A percentile compares a stretch with the other conserved stretches of the same genome.
Conservation (phyloP, 1,140 invertebrate species). For the Odontomachus brunneus region DNA sequence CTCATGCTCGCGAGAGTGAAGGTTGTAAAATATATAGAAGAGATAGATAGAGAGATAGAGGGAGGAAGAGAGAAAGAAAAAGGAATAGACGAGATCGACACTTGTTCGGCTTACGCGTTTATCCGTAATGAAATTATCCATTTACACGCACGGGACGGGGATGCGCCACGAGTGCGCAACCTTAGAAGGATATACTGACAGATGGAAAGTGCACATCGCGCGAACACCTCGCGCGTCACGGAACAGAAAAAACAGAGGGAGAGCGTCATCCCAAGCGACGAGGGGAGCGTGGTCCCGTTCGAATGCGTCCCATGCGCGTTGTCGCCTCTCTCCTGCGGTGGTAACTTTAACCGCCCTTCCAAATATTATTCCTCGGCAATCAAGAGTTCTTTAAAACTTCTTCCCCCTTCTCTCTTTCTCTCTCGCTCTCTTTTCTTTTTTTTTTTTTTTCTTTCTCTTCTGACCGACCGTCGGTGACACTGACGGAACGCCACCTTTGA, state of each 20-base stretch:
- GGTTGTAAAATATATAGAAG: neutral
- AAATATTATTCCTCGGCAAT: constrained; percentile 69
- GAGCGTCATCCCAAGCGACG: constrained; percentile 11
- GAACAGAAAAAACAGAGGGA: constrained; percentile 55
- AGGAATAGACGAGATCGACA: neutral
- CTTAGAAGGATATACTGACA: constrained; percentile 35
- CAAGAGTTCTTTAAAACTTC: constrained; percentile 66
- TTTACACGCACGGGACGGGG: neutral
- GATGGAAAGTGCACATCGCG: constrained; percentile 34
- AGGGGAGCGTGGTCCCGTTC: neutral
- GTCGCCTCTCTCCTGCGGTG: constrained; percentile 10
- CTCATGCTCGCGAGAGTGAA: neutral
- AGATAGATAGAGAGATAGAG: no score
- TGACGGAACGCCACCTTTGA: constrained; percentile 57
- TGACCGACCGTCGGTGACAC: constrained; percentile 21
- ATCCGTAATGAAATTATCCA: constrained; percentile 65
- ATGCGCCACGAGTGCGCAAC: constrained; percentile 18
- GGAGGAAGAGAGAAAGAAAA: no score
- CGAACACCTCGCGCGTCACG: constrained; percentile 47
- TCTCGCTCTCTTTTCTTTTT: neutral
- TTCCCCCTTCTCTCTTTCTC: neutral
- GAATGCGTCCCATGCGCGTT: neutral
- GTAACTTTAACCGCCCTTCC: constrained; percentile 64
- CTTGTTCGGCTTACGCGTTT: constrained; percentile 58
- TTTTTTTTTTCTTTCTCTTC: neutral